Percentiles rank a stretch among this genome's conserved stretches.
Evolutionary conservation across 2,888 invertebrate species (phyloP).

Genomic region (Allolobophora icterica): DNA sequence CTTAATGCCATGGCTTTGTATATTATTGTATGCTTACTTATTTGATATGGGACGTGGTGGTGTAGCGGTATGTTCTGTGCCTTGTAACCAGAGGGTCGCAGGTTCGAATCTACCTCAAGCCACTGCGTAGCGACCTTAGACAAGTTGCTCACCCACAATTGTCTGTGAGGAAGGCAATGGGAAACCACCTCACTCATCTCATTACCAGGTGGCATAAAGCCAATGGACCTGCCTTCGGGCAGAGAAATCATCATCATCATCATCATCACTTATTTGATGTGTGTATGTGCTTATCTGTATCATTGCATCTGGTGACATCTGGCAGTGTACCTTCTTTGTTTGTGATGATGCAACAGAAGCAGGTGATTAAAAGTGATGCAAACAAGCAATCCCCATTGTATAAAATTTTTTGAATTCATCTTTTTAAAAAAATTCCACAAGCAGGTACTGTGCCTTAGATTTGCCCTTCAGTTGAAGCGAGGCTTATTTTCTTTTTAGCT

Average conservation of each 20-base stretch:
- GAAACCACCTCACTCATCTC: too few relatives aligned
- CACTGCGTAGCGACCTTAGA: too few relatives aligned
- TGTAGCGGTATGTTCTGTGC: too few relatives aligned
- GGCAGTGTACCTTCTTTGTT: neutral
- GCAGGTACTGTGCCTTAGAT: slow-evolving; percentile 11
- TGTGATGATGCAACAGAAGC: neutral
- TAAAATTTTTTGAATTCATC: neutral
- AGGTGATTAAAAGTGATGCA: slow-evolving; percentile 4
- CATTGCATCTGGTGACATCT: neutral
- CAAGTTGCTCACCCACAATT: too few relatives aligned
- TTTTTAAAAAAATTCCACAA: neutral
- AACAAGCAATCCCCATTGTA: slow-evolving; percentile 8
- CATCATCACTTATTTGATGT: too few relatives aligned
- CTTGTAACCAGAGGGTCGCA: too few relatives aligned
- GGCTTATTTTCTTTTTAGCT: neutral
- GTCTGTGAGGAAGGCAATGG: too few relatives aligned
- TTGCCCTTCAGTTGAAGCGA: neutral
- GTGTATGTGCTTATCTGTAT: neutral
- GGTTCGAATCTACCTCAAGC: too few relatives aligned
- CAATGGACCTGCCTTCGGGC: too few relatives aligned
- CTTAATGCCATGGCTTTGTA: neutral
- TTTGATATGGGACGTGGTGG: too few relatives aligned
- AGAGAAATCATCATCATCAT: too few relatives aligned
- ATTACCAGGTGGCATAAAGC: too few relatives aligned
- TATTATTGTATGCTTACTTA: neutral